phyloP scores from a whole-genome alignment of 2,113 vertebrate species.

The Erinaceus europaeus region DNA sequence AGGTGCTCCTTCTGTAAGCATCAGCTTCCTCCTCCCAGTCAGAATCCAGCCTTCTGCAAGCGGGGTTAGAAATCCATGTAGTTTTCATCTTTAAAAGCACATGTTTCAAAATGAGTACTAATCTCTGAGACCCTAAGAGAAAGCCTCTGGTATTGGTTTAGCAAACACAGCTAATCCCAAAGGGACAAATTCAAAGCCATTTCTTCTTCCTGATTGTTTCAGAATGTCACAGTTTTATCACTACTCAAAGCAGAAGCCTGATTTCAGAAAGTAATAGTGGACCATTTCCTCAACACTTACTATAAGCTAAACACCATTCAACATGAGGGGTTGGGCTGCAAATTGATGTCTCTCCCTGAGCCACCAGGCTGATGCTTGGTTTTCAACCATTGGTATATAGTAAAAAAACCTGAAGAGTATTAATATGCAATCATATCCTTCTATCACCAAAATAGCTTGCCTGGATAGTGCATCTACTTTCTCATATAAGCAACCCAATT shows the following conservation, averaged over 20 bases:
- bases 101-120: slow-evolving; percentile 10
- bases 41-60: not conserved
- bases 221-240: not conserved
- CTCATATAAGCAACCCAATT: no score
- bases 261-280: not conserved
- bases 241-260: not conserved
- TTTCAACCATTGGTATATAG: not conserved
- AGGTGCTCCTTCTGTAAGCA: not conserved
- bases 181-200: slow-evolving; percentile 6
- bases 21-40: not conserved
- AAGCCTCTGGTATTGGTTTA: slow-evolving; percentile 8
- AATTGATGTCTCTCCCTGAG: not conserved
- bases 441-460: no score
- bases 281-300: not conserved
- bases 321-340: not conserved
- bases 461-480: no score
- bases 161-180: not conserved
- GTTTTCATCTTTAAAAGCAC: slow-evolving; percentile 45
- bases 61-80: not conserved
- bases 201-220: not conserved
- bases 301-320: not conserved
- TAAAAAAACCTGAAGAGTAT: not conserved
- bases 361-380: not conserved
- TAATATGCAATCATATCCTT: no score
- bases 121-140: not conserved